Conservation (phyloP, 2,888 invertebrate species). For the Siphlonurus alternatus region DNA sequence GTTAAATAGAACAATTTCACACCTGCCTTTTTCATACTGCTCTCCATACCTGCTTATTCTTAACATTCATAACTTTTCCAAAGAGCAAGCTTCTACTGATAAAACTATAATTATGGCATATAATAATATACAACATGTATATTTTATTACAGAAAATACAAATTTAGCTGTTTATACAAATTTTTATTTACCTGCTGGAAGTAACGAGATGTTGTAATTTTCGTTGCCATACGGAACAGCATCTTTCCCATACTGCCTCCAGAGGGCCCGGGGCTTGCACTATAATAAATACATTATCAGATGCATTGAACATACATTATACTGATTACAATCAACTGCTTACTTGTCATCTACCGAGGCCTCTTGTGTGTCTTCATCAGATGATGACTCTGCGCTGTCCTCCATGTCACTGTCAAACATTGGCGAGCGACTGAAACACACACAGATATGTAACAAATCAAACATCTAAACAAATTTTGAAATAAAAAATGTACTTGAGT, state of each 20-base stretch:
- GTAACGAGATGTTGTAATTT: slow-evolving; percentile 67
- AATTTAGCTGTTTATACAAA: not conserved
- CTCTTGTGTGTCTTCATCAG: slow-evolving; percentile 36
- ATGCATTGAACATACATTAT: too few relatives aligned
- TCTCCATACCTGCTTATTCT: too few relatives aligned
- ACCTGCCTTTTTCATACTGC: too few relatives aligned
- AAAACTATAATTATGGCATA: too few relatives aligned
- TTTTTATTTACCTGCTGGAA: slow-evolving; percentile 53
- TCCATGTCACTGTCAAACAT: slow-evolving; percentile 61
- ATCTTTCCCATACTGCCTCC: slow-evolving; percentile 36
- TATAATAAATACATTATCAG: slow-evolving; percentile 5
- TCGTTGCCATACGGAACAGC: slow-evolving; percentile 66
- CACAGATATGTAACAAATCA: too few relatives aligned
- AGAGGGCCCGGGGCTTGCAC: slow-evolving; percentile 24
- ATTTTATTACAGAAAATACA: too few relatives aligned
- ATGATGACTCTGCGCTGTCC: slow-evolving; percentile 64
- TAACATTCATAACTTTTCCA: too few relatives aligned
- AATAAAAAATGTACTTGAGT: too few relatives aligned
- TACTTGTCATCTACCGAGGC: slow-evolving; percentile 7
- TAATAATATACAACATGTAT: too few relatives aligned
- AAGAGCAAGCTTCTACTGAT: too few relatives aligned
- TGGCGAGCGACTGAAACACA: slow-evolving; percentile 30
- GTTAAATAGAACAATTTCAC: too few relatives aligned
- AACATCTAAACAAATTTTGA: too few relatives aligned
- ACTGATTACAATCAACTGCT: not conserved